A percentile compares a stretch with the other conserved stretches of the same genome.
phyloP scores from a whole-genome alignment of 2,797 vertebrate species.

The Dallia pectoralis region DNA sequence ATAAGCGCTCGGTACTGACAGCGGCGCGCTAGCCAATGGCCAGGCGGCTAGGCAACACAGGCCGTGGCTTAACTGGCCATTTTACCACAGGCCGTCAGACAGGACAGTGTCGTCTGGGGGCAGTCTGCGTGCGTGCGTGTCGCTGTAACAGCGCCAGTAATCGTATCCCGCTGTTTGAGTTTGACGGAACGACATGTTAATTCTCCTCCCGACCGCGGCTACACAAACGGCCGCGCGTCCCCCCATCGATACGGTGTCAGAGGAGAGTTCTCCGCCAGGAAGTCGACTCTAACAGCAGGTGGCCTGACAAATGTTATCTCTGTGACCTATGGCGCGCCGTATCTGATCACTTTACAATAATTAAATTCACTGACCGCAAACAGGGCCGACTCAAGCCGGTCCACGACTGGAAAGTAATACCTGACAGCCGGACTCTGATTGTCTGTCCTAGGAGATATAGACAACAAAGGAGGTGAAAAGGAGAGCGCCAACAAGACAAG shows the following conservation, averaged over 20 bases:
- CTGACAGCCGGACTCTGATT: slow-evolving; percentile 47
- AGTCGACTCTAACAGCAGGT: slow-evolving; percentile 69
- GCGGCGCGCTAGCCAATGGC: slow-evolving; percentile 2
- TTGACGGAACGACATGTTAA: neutral
- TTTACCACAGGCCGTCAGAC: neutral
- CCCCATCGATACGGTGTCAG: slow-evolving; percentile 36
- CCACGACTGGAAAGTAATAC: slow-evolving; percentile 47
- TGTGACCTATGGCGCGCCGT: slow-evolving; percentile 60
- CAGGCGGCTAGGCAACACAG: neutral
- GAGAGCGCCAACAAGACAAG: neutral
- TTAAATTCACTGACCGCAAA: slow-evolving; percentile 39
- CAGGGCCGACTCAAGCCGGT: slow-evolving; percentile 35
- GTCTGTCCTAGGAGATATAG: slow-evolving; percentile 41
- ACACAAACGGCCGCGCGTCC: slow-evolving; percentile 3
- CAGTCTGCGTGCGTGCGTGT: slow-evolving; percentile 12
- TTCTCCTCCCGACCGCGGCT: neutral
- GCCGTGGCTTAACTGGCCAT: neutral
- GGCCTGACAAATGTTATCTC: slow-evolving; percentile 72
- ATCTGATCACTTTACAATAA: slow-evolving; percentile 42
- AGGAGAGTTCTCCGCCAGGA: slow-evolving; percentile 59
- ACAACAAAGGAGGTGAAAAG: slow-evolving; percentile 15
- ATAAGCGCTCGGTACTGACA: slow-evolving; percentile 45
- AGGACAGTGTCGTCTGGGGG: neutral
- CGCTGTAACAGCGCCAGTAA: slow-evolving; percentile 59
- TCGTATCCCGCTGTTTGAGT: slow-evolving; percentile 55